phyloP scores from a whole-genome alignment of 2,113 vertebrate genomes.

The Mesitornis unicolor region DNA sequence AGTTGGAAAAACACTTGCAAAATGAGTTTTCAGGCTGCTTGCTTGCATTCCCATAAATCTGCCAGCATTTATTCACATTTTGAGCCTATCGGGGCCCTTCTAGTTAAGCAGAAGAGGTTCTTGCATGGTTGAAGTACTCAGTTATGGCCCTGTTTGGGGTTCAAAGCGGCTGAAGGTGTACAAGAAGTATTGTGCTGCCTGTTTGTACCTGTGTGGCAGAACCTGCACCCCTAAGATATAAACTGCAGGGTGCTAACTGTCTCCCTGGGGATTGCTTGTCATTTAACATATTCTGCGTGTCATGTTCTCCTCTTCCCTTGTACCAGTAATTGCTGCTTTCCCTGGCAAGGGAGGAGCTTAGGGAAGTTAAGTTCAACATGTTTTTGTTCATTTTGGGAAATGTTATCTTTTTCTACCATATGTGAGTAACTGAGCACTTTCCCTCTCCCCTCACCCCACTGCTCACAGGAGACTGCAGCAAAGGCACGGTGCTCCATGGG shows the following conservation, averaged over 20 bases:
- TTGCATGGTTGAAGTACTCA: not conserved
- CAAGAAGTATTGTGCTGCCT: not conserved
- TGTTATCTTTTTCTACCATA: not conserved
- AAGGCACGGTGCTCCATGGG: not conserved
- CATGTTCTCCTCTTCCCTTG: not conserved
- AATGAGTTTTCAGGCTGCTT: conserved; percentile 1
- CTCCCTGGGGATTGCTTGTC: not conserved
- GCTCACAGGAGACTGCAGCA: not conserved
- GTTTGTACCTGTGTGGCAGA: not conserved
- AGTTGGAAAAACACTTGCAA: conserved; percentile 2
- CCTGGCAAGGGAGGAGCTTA: not conserved
- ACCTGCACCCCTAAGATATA: not conserved
- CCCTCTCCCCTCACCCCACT: not conserved
- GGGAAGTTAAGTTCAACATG: not conserved
- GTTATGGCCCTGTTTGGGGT: not conserved
- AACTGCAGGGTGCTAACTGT: conserved; percentile 50
- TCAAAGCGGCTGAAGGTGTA: not conserved
- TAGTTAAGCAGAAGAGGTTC: not conserved
- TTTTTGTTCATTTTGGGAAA: not conserved
- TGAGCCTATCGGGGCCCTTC: not conserved
- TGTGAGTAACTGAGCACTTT: not conserved
- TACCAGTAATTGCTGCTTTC: conserved; percentile 32
- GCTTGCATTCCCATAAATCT: conserved; percentile 12
- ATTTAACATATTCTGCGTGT: not conserved
- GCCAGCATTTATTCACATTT: conserved; percentile 4